Conservation (phyloP, 2,797 vertebrate species). For the Sarcoramphus papa region DNA sequence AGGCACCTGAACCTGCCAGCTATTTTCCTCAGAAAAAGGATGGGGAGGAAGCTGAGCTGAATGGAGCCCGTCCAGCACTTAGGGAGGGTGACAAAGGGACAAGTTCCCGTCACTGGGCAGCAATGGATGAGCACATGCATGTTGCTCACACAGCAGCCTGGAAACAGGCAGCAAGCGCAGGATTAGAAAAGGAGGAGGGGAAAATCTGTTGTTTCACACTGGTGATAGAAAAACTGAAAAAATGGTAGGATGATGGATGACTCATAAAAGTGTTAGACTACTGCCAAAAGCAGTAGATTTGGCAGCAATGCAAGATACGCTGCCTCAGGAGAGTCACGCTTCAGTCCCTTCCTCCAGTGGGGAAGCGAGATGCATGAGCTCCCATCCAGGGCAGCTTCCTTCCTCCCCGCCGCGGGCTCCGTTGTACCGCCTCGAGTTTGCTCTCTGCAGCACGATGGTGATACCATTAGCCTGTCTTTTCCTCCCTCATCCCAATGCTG, state of each 20-base stretch:
- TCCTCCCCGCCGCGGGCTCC: neutral
- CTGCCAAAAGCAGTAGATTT: conserved; percentile 49
- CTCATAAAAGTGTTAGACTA: conserved; percentile 35
- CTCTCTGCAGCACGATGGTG: neutral
- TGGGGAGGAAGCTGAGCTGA: neutral
- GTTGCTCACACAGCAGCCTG: conserved; percentile 10
- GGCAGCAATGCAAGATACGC: neutral
- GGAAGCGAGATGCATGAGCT: neutral
- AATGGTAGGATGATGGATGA: conserved; percentile 44
- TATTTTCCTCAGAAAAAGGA: neutral
- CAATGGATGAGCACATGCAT: neutral
- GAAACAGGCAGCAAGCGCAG: neutral
- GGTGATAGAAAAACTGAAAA: conserved; percentile 2
- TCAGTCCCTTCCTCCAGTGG: neutral
- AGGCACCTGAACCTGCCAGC: neutral
- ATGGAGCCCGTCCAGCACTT: neutral
- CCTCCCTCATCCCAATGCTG: neutral
- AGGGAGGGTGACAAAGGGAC: neutral
- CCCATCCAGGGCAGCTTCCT: conserved; percentile 29
- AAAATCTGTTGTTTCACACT: conserved; percentile 42
- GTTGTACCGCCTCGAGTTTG: neutral
- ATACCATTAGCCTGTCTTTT: neutral
- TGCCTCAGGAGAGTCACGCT: conserved; percentile 37
- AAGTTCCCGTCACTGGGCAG: neutral
- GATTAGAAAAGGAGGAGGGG: neutral